Evolutionary conservation across 2,888 invertebrate species (phyloP), one percentile per base, ranked within the genome.

Genomic region (Heterodera filipjevi): DNA sequence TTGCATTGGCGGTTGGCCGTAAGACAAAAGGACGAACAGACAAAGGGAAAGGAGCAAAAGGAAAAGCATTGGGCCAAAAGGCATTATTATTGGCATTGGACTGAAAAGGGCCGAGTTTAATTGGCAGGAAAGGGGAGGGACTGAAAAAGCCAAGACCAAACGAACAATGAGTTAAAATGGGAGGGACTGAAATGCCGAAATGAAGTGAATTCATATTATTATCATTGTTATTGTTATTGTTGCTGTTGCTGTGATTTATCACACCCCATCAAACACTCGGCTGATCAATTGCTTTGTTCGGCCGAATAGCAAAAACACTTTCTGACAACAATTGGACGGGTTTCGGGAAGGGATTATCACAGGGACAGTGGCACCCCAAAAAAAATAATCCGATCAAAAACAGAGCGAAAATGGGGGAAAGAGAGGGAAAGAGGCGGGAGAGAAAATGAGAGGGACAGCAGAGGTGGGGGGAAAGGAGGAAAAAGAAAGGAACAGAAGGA

Each of bases 1-100:
- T 76, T 78, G 84, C 33, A 79, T 79, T 33, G 84, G 84, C 68
- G 84, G 81, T 53, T 71, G 79, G 59, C 19, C 59, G 27, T 35
- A 35, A 19, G 12, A n/a, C 53, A 74, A 19, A 39, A 32, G 33
- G 64, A 12, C 35, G 19, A 35, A 74, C 64, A 19, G 30, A 49
- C 27, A 74, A 35, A 74, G 35, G 74, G 27, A 59, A 59, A 6
- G 59, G 3, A 59, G 12, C 27, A 64, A 53, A 19, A 30, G n/a
- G 30, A 32, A 59, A 49, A 74, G n/a, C 53, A 35, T 30, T 46
- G 32, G 27, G n/a, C 30, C 30, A 64, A 35, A 49, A 35, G 14
- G 5, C 49, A 27, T 35, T 49, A 49, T 14, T 30, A 71, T 33
- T 64, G 27, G 59, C 22, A n/a, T 12, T 8, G 22, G 14, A 33